These are phyloP conservation scores for Nestor notabilis DNA, from an alignment of 2,113 vertebrate genomes.

Conservation along the genomic window DNA sequence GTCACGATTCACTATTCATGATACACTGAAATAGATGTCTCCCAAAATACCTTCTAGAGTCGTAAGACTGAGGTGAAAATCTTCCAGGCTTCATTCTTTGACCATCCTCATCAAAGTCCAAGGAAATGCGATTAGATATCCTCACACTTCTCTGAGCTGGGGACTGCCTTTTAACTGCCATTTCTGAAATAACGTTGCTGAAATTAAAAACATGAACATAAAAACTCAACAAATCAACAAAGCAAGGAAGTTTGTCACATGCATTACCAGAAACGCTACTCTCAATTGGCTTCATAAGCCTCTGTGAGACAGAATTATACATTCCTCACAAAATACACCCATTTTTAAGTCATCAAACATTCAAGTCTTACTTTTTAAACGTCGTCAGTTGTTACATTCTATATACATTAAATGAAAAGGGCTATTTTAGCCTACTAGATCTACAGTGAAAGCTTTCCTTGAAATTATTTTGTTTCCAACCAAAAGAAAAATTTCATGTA, in stretches of 20 bases:
- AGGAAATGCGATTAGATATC: slow-evolving; percentile 70
- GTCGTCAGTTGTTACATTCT: background rate
- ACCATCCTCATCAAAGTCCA: slow-evolving; percentile 81
- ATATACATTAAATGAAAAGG: background rate
- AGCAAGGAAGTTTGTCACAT: background rate
- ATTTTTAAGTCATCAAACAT: background rate
- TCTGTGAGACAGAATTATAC: background rate
- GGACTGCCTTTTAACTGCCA: slow-evolving; percentile 79
- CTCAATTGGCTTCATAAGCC: background rate
- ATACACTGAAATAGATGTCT: background rate
- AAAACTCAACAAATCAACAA: background rate
- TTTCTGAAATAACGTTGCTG: slow-evolving; percentile 84
- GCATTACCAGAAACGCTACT: background rate
- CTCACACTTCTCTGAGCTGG: background rate
- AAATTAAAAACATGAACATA: slow-evolving; percentile 50
- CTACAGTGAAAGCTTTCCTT: background rate
- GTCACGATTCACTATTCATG: background rate
- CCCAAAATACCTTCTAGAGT: slow-evolving; percentile 57
- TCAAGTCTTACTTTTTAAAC: background rate
- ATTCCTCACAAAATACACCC: background rate
- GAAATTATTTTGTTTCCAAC: background rate
- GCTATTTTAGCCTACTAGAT: background rate
- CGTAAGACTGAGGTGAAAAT: background rate
- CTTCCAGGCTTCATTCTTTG: slow-evolving; percentile 31
- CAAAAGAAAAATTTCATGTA: background rate